phyloP scores from a whole-genome alignment of 2,113 vertebrate species.

The Neofelis nebulosa region DNA sequence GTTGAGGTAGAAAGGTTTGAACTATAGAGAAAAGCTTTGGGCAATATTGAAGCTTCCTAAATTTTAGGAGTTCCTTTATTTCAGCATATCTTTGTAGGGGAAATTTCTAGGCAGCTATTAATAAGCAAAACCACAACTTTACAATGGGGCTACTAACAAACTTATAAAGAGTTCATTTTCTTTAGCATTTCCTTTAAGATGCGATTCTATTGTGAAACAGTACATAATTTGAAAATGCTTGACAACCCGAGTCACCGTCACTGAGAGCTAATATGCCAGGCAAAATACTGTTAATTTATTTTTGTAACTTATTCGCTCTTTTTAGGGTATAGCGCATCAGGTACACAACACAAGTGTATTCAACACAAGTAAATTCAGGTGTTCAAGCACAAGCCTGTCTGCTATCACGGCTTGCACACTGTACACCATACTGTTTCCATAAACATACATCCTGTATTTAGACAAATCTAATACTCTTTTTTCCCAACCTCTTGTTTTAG shows the following conservation, averaged over 20 bases:
- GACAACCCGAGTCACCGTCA: not conserved
- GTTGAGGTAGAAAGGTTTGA: not conserved
- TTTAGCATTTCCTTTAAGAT: not conserved
- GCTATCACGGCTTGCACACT: not conserved
- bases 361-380: too few relatives aligned
- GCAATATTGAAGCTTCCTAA: not conserved
- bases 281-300: not conserved
- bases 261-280: not conserved
- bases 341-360: not conserved
- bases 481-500: not conserved
- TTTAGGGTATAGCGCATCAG: not conserved
- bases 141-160: not conserved
- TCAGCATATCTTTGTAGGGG: not conserved
- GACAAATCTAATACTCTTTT: not conserved
- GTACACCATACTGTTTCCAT: not conserved
- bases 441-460: not conserved
- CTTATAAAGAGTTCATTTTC: not conserved
- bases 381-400: not conserved
- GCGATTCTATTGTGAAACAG: not conserved
- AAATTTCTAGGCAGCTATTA: not conserved
- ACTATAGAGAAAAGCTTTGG: not conserved
- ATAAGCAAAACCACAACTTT: not conserved
- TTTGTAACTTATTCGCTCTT: not conserved
- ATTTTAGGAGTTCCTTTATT: not conserved
- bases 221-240: not conserved